Evolutionary conservation across 2,888 invertebrate genomes (phyloP).

Genomic region (Amiota minor): DNA sequence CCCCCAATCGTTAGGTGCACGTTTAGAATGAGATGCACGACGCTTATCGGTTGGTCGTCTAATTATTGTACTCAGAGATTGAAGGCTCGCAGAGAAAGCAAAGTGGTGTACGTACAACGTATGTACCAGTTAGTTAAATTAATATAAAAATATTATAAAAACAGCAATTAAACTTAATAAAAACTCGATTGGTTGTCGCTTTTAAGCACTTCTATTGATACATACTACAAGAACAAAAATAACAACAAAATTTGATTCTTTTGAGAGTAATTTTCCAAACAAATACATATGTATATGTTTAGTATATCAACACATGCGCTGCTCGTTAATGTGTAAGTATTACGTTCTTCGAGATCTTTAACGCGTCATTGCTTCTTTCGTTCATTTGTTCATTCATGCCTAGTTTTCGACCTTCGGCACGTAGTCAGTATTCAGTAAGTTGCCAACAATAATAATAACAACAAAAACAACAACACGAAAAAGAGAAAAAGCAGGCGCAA

Average conservation of each 20-base stretch:
- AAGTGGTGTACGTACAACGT: too few species aligned
- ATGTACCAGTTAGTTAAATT: too few species aligned
- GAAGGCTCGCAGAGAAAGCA: too few species aligned
- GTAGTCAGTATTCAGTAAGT: background rate
- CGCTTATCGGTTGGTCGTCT: constrained; percentile 30
- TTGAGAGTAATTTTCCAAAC: background rate
- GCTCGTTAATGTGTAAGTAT: background rate
- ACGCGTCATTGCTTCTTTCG: background rate
- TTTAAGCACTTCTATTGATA: too few species aligned
- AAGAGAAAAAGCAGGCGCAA: background rate
- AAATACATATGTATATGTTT: background rate
- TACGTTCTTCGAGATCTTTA: constrained; percentile 2
- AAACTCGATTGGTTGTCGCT: too few species aligned
- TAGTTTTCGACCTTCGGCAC: constrained; percentile 16
- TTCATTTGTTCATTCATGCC: constrained; percentile 15
- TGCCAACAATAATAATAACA: background rate
- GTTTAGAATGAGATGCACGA: constrained; percentile 35
- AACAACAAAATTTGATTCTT: too few species aligned
- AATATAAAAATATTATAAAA: too few species aligned
- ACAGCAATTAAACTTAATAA: too few species aligned
- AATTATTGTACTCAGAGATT: constrained; percentile 33
- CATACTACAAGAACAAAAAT: too few species aligned
- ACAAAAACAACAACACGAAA: too few species aligned
- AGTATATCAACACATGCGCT: background rate
- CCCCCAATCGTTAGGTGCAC: constrained; percentile 51